Percentiles rank a stretch among this genome's conserved stretches.
These are phyloP conservation scores for Pseudachorutes palmiensis DNA, from an alignment of 1,140 invertebrate species.

Conservation along the genomic window DNA sequence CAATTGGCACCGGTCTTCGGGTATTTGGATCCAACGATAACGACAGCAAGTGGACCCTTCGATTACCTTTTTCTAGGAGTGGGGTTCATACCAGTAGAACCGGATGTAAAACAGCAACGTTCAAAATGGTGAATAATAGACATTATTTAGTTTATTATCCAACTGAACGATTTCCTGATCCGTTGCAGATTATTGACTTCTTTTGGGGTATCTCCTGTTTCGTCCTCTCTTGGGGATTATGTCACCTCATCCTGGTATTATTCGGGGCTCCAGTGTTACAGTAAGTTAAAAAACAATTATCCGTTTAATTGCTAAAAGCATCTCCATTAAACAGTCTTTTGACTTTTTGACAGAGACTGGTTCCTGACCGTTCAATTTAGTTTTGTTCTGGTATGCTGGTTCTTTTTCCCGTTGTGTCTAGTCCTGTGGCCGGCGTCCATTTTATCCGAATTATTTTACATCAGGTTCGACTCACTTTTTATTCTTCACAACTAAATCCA, in stretches of 20 bases:
- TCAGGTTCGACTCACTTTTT: conserved; percentile 26
- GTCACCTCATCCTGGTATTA: conserved; percentile 31
- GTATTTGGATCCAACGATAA: neutral
- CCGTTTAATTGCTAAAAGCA: too few relatives aligned
- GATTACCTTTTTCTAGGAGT: conserved; percentile 14
- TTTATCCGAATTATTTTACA: conserved; percentile 26
- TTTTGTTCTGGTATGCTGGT: conserved; percentile 26
- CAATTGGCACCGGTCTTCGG: neutral
- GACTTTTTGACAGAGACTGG: conserved; percentile 25
- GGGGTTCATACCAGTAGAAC: neutral
- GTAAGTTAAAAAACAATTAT: conserved; percentile 24
- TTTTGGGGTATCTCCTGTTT: conserved; percentile 24
- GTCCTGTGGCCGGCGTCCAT: conserved; percentile 20
- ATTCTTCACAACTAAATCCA: conserved; percentile 2
- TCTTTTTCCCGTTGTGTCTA: conserved; percentile 29
- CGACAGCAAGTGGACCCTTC: neutral
- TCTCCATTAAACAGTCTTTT: neutral
- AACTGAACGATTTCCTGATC: neutral
- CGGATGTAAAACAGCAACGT: neutral
- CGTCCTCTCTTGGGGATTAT: conserved; percentile 9
- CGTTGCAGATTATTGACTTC: conserved; percentile 7
- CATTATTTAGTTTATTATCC: neutral
- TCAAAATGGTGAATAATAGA: neutral
- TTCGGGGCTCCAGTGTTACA: conserved; percentile 34
- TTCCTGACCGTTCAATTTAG: conserved; percentile 32